Base-by-base conservation (phyloP, 2,113 vertebrate species). In the Sinocyclocheilus grahami region DNA sequence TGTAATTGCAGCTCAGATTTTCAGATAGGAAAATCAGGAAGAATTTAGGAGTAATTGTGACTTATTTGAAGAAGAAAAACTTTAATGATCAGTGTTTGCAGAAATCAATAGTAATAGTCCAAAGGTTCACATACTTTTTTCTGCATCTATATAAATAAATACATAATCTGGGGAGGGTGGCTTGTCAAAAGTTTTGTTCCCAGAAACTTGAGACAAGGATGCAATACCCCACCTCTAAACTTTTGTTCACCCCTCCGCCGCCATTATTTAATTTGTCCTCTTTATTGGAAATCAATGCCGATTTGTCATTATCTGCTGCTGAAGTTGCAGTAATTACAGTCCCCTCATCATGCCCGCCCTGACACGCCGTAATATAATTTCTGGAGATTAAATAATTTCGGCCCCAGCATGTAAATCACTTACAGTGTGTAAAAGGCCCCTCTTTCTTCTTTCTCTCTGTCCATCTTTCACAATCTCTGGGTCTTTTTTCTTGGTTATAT, bases 301-400 rank as follows among this genome's bases (percentile, higher is more conserved):
- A 87, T 90, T 88, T 87, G 80, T 88, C 79, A 82, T 87, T 87
- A 85, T 87, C 85, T 37, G 58, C 42, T 63, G 78, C 75, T 83
- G 83, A 87, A 83, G 74, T 80, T 67, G 65, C 65, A 80, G 89
- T 87, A 88, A 90, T 88, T 88, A 80, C 79, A 53, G 78, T 82
- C 74, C 7, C 76, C 83, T 90, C 85, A 69, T 90, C 83, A 16
- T 16, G 79, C 30, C 6, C 55, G 16, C 65, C 67, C 46, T 86
- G 89, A 89, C 86, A 86, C 30, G 62, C 72, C 20, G 16, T 88
- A 83, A 88, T 87, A 85, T 90, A 65, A 87, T 88, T 87, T 88
- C 85, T 88, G 83, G 79, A 87, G 87, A 88, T 90, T 85, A 86
- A 90, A 90, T 90, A 83, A 87, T 87, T 85, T 90, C n/a, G 11